Evolutionary conservation across 2,888 invertebrate species (phyloP), one percentile per base, ranked within the genome.

Genomic region (Drosophila mettleri): DNA sequence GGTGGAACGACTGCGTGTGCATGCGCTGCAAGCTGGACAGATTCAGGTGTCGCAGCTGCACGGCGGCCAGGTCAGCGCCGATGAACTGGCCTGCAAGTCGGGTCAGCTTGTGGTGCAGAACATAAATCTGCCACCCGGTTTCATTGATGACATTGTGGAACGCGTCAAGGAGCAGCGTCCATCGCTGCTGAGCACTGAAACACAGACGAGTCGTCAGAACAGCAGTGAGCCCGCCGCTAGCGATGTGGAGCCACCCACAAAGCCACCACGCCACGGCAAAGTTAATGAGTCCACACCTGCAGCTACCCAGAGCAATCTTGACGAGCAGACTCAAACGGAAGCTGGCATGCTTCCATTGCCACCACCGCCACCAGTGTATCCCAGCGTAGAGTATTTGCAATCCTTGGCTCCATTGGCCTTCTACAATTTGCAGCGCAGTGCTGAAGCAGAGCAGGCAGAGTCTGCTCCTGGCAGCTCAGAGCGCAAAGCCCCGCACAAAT

Each of bases 11-110:
- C 90, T 97, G 20, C 96, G 95, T 72, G 97, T 97, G 0, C 95
- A 95, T 62, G 96, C 96, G 82, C 92, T 97, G 41, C 95, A 96
- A 90, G 96, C 97, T 0, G 95, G 95, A 59, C 96, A 95, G 90
- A 96, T 97, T 69, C 93, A 95, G 52, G 96, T 97, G 0, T 96
- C 96, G 0, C 96, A 97, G 90, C 94, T 97, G 67, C 96, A 97
- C 86, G 95, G 96, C 7, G 94, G 94, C 79, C 94, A 95, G 34
- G 93, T 97, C 72, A 95, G 94, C 71, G 94, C 96, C 0, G 94
- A 95, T 52, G 96, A 97, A 87, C 92, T 96, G 67, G 94, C 94
- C 80, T 95, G 96, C 7, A 95, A 94, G 88, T 94, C 94, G 0
- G 95, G 95, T 0, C 94, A 95, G 76, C 93, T 96, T 69, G 94